Evolutionary conservation across 2,888 invertebrate species (phyloP), one percentile per base, ranked within the genome.

Genomic region (Acleris sparsana): DNA sequence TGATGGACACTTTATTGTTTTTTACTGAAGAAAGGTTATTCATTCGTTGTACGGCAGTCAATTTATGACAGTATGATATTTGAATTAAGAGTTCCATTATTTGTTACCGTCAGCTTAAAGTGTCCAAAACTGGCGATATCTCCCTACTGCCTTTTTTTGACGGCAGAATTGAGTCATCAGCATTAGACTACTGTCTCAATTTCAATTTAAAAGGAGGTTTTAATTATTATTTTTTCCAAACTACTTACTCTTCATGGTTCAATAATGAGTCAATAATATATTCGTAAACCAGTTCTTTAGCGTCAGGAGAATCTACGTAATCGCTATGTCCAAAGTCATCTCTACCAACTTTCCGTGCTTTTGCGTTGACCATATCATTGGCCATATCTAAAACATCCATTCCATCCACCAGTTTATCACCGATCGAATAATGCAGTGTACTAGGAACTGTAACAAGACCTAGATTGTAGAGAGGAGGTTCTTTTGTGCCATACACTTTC

Each of bases 301-400:
- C 80, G 70, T 88, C 87, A 0, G 17, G 6, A 7, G 84, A 82
- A 5, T 17, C 46, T 6, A 82, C 68, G 58, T 83, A 89, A 65
- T 87, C 87, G n/a, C 53, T 73, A 59, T 89, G 88, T 3, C 49
- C 25, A 62, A 89, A 88, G 1, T 64, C 71, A 0, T 83, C 80
- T 63, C 85, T 79, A 0, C 78, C 76, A 0, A 89, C 81, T 68
- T 77, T 84, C 7, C 87, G 74, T 0, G 79, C 80, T 46, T 53
- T 69, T 1, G 83, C 73, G 17, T 84, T 84, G 0, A 83, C 85
- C 74, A 89, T 84, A 64, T 76, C 82, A 3, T 69, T 68, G 1
- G 79, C 84, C 88, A 89, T 88, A 2, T 74, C 78, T 2, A 81
- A 17, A 0, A 87, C 85, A 68, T 89, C 89, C 63, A 73, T 74